Evolutionary conservation across 2,888 invertebrate genomes (phyloP), one percentile per base, ranked within the genome.

Genomic region (Drosophila eohydei): DNA sequence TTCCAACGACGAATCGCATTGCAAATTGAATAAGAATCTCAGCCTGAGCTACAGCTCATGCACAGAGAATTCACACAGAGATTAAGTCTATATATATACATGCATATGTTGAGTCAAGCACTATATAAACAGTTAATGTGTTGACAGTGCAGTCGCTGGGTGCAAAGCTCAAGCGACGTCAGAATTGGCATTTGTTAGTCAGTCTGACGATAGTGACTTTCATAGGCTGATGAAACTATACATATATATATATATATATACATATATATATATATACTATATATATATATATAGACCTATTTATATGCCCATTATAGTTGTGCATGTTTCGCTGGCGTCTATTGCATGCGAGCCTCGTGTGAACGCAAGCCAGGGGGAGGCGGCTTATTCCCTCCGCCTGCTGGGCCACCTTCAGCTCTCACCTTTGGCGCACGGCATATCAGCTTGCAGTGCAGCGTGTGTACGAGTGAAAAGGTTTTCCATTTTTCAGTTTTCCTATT

Each of bases 391-490:
- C 9, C 21, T 26, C 16, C 30, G 30, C 2, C 9, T 4, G 6
- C 40, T 40, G n/a, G 21, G 12, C 14, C 44, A 21, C 30, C 30
- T n/a, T 30, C 8, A 3, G 8, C 48, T n/a, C 9, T 7, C 14
- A 4, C 30, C 28, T 14, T 30, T 26, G 16, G 32, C 51, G 32
- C 16, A 48, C 14, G 7, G 11, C 32, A 16, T 80, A 80, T 76
- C 65, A 66, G 62, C 56, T 80, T 80, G 67, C 76, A 60, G 46
- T 61, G 16, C 26, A 26, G 36, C 14, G 12, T n/a, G 34, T n/a
- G 21, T 26, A 46, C 38, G 40, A 63, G 52, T 66, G 57, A 80
- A 78, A 76, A 78, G 54, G 32, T 78, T 80, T 80, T 65, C 52
- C 56, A 56, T 62, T 75, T 63, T 74, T 14, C 46, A 28, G 4